A percentile compares a stretch with the other conserved stretches of the same genome.
Conservation (phyloP, 1,140 invertebrate species). For the Drosophila mayri region DNA sequence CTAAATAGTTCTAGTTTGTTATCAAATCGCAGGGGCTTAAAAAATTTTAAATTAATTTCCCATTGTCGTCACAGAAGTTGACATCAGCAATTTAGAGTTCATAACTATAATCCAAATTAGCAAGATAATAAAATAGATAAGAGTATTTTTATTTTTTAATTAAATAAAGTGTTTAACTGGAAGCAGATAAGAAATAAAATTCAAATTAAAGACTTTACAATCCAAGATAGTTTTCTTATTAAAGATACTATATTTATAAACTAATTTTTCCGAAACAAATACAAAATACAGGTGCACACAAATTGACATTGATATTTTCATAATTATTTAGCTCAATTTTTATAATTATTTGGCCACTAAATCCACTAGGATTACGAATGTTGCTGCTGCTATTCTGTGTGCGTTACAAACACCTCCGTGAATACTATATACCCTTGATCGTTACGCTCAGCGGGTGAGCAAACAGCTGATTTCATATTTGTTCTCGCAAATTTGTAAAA, state of each 20-base stretch:
- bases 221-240: not conserved
- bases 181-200: not conserved
- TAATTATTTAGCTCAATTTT: conserved; percentile 10
- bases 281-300: not conserved
- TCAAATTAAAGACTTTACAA: too few relatives aligned
- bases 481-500: conserved; percentile 42
- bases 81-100: not conserved
- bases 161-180: not conserved
- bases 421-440: conserved; percentile 38
- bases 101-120: too few relatives aligned
- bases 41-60: not conserved
- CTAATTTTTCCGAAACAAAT: not conserved
- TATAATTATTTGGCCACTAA: conserved; percentile 9
- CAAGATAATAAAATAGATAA: not conserved
- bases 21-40: conserved; percentile 2
- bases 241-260: too few relatives aligned
- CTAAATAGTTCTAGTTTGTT: not conserved
- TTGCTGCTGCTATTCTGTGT: not conserved
- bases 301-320: conserved; percentile 12
- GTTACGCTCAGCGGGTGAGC: conserved; percentile 29
- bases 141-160: not conserved
- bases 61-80: conserved; percentile 6
- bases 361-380: conserved; percentile 5
- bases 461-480: conserved; percentile 47
- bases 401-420: conserved; percentile 19